Conservation (phyloP, 2,113 vertebrate species). For the Hystrix cristata region DNA sequence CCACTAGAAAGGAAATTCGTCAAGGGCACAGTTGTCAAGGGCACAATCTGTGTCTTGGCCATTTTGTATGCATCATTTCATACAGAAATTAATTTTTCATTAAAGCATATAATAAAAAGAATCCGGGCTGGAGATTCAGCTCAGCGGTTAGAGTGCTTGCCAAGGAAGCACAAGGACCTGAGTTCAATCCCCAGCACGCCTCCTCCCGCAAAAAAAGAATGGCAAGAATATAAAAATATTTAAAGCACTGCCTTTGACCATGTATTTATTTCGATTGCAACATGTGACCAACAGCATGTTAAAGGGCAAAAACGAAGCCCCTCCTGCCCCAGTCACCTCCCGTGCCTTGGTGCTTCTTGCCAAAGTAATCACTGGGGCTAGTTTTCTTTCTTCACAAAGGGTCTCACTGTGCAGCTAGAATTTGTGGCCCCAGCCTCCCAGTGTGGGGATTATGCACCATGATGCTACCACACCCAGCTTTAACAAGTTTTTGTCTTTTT, state of each 20-base stretch:
- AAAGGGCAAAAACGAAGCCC: background rate
- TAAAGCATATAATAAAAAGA: conserved; percentile 32
- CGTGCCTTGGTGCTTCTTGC: background rate
- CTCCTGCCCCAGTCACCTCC: background rate
- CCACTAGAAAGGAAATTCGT: background rate
- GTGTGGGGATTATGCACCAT: too few species aligned
- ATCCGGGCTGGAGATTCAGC: background rate
- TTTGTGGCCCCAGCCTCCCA: too few species aligned
- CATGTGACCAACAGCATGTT: background rate
- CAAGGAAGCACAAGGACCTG: too few species aligned
- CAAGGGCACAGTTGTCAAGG: background rate
- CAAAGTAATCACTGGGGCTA: background rate
- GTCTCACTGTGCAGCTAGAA: too few species aligned
- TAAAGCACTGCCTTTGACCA: background rate
- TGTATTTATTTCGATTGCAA: conserved; percentile 9
- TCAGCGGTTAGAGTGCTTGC: too few species aligned
- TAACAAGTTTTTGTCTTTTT: too few species aligned
- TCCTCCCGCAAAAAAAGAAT: background rate
- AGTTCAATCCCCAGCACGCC: too few species aligned
- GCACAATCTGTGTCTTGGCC: background rate
- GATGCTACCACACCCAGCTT: too few species aligned
- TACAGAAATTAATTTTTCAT: conserved; percentile 56
- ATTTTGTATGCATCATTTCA: background rate
- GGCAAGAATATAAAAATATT: conserved; percentile 36
- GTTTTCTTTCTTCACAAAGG: background rate